Evolutionary conservation across 2,888 invertebrate species (phyloP), one percentile per base, ranked within the genome.

Genomic region (Augochlorella aurata): DNA sequence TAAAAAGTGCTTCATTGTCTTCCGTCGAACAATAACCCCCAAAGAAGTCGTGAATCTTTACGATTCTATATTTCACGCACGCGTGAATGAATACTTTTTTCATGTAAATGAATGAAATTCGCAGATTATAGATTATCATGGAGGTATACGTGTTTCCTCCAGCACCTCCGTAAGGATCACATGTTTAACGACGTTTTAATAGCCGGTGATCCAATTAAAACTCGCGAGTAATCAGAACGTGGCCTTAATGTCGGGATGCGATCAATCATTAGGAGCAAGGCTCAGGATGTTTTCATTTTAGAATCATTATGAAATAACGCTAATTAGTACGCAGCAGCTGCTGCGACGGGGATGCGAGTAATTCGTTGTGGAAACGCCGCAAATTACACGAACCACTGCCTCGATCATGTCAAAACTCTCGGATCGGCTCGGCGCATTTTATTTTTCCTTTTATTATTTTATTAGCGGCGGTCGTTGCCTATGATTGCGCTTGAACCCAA

Each of bases 271-370:
- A 58, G 47, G 50, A 45, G 47, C 44, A n/a, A 52, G 49, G 54
- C 66, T 29, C 38, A 68, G 76, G 79, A 89, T 88, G 88, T 89
- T 85, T 63, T 75, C 61, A 66, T 76, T 88, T 81, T 78, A 86
- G 82, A 83, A 87, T 89, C 84, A 78, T 90, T 88, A 88, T 81
- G 88, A 88, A 89, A 89, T 82, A 77, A 84, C 81, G 80, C 78
- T 88, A 90, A 90, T 90, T 89, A 88, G 72, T 81, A 70, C 81
- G 58, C 71, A 2, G 29, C 49, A 61, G 52, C 29, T 24, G 44
- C 45, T 68, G 52, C 50, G 58, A 50, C 71, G 21, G 61, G 61
- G 77, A 71, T 54, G 68, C 24, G 71, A 67, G 52, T 74, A 68
- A 72, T 63, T 78, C 58, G 73, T 38, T 63, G 65, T n/a, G 47